Evolutionary conservation across 2,888 invertebrate genomes (phyloP), one percentile per base, ranked within the genome.

Genomic region (Abscondita cerata): DNA sequence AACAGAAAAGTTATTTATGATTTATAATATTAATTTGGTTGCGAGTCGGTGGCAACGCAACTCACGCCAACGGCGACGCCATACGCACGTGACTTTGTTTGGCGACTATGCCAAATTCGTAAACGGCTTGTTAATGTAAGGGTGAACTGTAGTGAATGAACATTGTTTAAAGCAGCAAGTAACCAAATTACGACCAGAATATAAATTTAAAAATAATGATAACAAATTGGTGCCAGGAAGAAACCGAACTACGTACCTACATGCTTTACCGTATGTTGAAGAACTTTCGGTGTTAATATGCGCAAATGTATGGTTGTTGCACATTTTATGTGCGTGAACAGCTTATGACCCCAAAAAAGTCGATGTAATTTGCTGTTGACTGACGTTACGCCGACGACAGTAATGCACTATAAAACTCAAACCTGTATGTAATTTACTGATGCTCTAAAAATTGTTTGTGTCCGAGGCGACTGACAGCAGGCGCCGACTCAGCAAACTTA

Each of bases 31-130:
- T 68, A 70, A 69, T 68, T 70, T 72, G 71, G 74, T 74, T 75
- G 74, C 73, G 71, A 64, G 67, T 68, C 73, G 72, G 67, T 44
- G 52, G 47, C 53, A 36, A 16, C 53, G 52, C 50, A n/a, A 65
- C 72, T 74, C 74, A 72, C 73, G 73, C 73, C 70, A 71, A 66
- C 62, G 58, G 66, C 72, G 75, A 76, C 70, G 67, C 66, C 65
- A 63, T 73, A 74, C 72, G 73, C 72, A 71, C 62, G 58, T 68
- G 68, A 73, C 70, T 72, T 70, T 70, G 68, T 68, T 69, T 71
- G 73, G 73, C 74, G 76, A 72, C 70, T 74, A 73, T 72, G 56
- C 44, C 6, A 50, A 48, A 50, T 65, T 54, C 36, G 59, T 64
- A 55, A 36, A 15, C 48, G 31, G 15, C 64, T 55, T 50, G 56